Conservation (phyloP, 2,888 invertebrate genomes). For the Patella pellucida region DNA sequence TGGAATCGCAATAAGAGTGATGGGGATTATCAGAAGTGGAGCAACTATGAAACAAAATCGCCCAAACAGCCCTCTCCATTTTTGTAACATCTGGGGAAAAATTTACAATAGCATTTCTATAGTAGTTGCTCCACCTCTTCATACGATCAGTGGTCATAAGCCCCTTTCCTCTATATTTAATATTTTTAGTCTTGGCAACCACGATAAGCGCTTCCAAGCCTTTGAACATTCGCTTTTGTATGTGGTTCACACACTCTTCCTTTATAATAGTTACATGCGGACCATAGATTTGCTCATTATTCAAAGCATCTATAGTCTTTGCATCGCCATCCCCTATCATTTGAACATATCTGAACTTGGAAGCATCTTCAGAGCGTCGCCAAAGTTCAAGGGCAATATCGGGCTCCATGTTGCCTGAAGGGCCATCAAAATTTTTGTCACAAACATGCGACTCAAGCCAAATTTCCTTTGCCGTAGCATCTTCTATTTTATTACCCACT, state of each 20-base stretch:
- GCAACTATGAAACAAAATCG: constrained; percentile 18
- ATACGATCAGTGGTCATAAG: not conserved
- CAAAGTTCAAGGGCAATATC: too few relatives aligned
- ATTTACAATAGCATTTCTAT: not conserved
- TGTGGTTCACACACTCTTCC: not conserved
- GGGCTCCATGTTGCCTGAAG: too few relatives aligned
- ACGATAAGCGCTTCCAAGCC: not conserved
- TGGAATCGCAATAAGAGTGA: not conserved
- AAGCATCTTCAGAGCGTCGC: too few relatives aligned
- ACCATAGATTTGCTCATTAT: too few relatives aligned
- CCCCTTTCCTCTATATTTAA: not conserved
- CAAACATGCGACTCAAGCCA: too few relatives aligned
- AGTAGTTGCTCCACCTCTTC: not conserved
- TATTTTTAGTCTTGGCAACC: not conserved
- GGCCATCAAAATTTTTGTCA: too few relatives aligned
- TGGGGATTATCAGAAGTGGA: not conserved
- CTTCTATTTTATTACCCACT: not conserved
- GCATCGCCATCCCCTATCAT: constrained; percentile 9
- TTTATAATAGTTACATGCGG: too few relatives aligned
- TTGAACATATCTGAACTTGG: not conserved
- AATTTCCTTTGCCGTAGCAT: not conserved
- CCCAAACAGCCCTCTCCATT: constrained; percentile 21
- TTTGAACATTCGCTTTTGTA: not conserved
- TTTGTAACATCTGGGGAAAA: not conserved
- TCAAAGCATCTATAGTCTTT: too few relatives aligned